These are phyloP conservation scores for Vesta saturnalis DNA, from an alignment of 2,888 invertebrate species.

Conservation along the genomic window DNA sequence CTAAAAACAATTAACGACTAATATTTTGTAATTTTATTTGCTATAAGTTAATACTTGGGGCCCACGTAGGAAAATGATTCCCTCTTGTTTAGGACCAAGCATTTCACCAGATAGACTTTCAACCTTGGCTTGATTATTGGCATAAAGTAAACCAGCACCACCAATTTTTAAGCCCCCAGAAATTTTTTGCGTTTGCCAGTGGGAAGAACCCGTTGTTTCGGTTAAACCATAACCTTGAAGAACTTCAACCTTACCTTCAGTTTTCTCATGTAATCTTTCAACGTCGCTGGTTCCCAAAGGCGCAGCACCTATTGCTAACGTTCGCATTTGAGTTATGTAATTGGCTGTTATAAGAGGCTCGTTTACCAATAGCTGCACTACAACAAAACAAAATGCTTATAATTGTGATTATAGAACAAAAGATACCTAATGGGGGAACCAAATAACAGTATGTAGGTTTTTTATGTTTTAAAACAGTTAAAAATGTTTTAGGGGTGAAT, in stretches of 20 bases:
- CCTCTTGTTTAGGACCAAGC: slow-evolving; percentile 63
- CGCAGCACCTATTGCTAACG: slow-evolving; percentile 74
- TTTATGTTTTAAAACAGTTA: slow-evolving; percentile 72
- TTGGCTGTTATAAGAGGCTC: slow-evolving; percentile 68
- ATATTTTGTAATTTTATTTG: too few species aligned
- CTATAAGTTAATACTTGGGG: slow-evolving; percentile 85
- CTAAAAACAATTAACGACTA: slow-evolving; percentile 66
- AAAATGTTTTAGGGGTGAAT: slow-evolving; percentile 76
- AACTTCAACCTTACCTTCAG: slow-evolving; percentile 52
- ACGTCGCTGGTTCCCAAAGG: slow-evolving; percentile 71
- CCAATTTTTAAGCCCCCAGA: slow-evolving; percentile 49
- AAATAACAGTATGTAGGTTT: slow-evolving; percentile 71
- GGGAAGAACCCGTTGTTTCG: slow-evolving; percentile 62
- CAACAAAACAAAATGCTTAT: slow-evolving; percentile 46
- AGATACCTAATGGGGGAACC: slow-evolving; percentile 80
- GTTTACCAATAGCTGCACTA: slow-evolving; percentile 75
- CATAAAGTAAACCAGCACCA: slow-evolving; percentile 68
- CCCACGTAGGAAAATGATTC: slow-evolving; percentile 79
- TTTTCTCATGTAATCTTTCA: slow-evolving; percentile 64
- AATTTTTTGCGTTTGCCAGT: slow-evolving; percentile 52
- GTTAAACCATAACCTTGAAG: slow-evolving; percentile 76
- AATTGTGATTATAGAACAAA: slow-evolving; percentile 10
- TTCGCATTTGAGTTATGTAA: slow-evolving; percentile 67
- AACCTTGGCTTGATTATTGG: slow-evolving; percentile 71
- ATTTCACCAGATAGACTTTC: slow-evolving; percentile 52